These are phyloP conservation scores for Lepas anatifera DNA, from an alignment of 2,888 invertebrate species.

Conservation along the genomic window DNA sequence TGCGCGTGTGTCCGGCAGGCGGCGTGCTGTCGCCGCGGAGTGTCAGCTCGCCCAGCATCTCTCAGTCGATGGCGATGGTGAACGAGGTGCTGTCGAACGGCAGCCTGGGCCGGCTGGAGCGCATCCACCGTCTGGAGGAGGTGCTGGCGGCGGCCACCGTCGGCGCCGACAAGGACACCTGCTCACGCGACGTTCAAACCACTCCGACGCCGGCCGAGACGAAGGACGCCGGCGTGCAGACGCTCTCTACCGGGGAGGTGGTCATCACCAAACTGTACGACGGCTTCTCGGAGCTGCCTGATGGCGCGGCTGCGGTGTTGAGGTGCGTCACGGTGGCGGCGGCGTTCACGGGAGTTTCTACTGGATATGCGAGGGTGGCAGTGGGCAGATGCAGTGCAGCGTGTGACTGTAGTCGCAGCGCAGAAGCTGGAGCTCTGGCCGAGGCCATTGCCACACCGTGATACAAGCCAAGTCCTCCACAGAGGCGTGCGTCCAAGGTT, in stretches of 20 bases:
- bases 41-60: constrained; percentile 42
- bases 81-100: constrained; percentile 49
- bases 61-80: constrained; percentile 31
- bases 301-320: background rate
- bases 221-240: constrained; percentile 54
- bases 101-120: constrained; percentile 69
- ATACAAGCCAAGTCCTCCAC: too few relatives aligned
- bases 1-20: background rate
- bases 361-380: too few relatives aligned
- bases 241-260: constrained; percentile 80
- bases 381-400: too few relatives aligned
- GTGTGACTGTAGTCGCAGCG: too few relatives aligned
- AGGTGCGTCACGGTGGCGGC: background rate
- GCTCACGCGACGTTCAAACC: constrained; percentile 15
- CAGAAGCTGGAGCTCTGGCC: too few relatives aligned
- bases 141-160: constrained; percentile 63
- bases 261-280: constrained; percentile 65
- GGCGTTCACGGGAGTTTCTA: too few relatives aligned
- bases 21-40: background rate
- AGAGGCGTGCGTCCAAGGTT: too few relatives aligned
- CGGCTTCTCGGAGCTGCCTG: background rate
- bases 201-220: constrained; percentile 20
- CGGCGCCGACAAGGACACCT: constrained; percentile 18
- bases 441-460: too few relatives aligned
- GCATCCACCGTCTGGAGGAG: constrained; percentile 74